A percentile compares a stretch with the other conserved stretches of the same genome.
Conservation (phyloP, 1,140 invertebrate species). For the Hycleus cichorii region DNA sequence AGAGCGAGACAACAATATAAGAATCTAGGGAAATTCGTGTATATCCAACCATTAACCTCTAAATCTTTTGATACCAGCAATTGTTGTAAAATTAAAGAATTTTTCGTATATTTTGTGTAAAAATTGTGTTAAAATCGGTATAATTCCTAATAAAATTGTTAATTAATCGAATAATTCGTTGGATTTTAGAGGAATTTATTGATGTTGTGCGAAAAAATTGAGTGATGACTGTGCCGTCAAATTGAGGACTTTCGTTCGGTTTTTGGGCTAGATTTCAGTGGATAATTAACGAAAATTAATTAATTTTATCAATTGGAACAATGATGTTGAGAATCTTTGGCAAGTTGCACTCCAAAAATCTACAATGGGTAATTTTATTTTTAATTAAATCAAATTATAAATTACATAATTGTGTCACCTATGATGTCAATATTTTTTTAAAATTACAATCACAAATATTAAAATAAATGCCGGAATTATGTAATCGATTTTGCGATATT, state of each 20-base stretch:
- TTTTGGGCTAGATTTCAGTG: constrained; percentile 10
- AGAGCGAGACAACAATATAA: neutral
- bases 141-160: too few relatives aligned
- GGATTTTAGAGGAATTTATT: neutral
- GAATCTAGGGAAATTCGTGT: constrained; percentile 1
- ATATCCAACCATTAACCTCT: neutral
- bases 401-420: neutral
- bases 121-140: too few relatives aligned
- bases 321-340: constrained; percentile 20
- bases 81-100: too few relatives aligned
- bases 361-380: constrained; percentile 11
- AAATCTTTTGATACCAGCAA: too few relatives aligned
- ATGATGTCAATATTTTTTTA: neutral
- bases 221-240: constrained; percentile 12
- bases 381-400: neutral
- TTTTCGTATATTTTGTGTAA: too few relatives aligned
- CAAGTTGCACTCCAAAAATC: constrained; percentile 10
- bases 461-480: too few relatives aligned
- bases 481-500: too few relatives aligned
- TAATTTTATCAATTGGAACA: constrained; percentile 1
- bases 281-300: constrained; percentile 2
- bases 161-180: too few relatives aligned
- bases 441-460: neutral
- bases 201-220: neutral
- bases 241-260: neutral